phyloP scores from a whole-genome alignment of 1,140 invertebrate genomes.

The Campodea augens region DNA sequence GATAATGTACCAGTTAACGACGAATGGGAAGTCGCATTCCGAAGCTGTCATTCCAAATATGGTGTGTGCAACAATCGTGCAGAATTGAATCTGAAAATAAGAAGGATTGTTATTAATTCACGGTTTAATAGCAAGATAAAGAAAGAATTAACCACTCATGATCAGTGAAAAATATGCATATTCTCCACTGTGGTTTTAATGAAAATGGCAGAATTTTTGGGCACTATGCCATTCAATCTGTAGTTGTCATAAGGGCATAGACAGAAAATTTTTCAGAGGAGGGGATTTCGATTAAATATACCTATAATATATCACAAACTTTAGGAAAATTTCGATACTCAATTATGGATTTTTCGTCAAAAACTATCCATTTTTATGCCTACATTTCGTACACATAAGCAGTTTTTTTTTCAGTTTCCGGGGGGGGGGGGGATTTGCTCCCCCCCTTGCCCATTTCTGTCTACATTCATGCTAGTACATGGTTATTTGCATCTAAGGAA shows the following conservation, averaged over 20 bases:
- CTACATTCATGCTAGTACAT: too few relatives aligned
- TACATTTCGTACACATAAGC: too few relatives aligned
- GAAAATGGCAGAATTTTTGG: slow-evolving; percentile 15
- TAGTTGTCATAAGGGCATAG: slow-evolving; percentile 14
- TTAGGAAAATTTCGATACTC: too few relatives aligned
- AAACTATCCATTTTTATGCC: too few relatives aligned
- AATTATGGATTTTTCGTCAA: too few relatives aligned
- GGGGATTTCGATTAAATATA: too few relatives aligned
- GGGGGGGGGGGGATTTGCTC: too few relatives aligned
- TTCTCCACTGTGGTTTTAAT: slow-evolving; percentile 1
- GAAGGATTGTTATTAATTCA: slow-evolving; percentile 9
- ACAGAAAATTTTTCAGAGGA: too few relatives aligned
- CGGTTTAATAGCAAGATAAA: not conserved
- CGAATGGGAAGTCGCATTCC: slow-evolving; percentile 24
- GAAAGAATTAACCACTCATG: slow-evolving; percentile 12
- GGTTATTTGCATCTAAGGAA: too few relatives aligned
- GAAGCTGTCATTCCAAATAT: slow-evolving; percentile 12
- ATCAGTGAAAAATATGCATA: slow-evolving; percentile 13
- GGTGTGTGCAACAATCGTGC: slow-evolving; percentile 15
- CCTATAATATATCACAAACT: too few relatives aligned
- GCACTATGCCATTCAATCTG: slow-evolving; percentile 26
- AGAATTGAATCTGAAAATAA: slow-evolving; percentile 17
- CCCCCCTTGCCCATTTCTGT: too few relatives aligned
- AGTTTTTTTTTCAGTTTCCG: too few relatives aligned
- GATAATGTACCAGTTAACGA: slow-evolving; percentile 20